phyloP scores from a whole-genome alignment of 2,113 vertebrate genomes.

The Pardalotus punctatus region DNA sequence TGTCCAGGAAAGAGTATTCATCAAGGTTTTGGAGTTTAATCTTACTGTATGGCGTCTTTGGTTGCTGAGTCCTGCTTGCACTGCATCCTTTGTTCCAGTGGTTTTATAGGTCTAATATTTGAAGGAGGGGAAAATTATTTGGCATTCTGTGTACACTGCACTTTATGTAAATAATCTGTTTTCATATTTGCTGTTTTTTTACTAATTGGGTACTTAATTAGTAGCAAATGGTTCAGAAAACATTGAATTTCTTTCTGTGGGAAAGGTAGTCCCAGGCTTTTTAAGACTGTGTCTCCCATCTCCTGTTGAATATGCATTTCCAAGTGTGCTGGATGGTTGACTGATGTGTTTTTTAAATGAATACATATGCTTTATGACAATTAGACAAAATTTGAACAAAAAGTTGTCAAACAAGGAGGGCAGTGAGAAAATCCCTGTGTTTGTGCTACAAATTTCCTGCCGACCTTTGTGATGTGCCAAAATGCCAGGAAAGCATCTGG shows the following conservation, averaged over 20 bases:
- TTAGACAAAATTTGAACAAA: neutral
- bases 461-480: rapidly evolving
- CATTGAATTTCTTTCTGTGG: rapidly evolving
- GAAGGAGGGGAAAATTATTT: neutral
- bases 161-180: neutral
- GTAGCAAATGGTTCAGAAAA: neutral
- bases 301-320: neutral
- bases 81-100: neutral
- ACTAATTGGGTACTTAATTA: neutral
- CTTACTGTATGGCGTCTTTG: neutral
- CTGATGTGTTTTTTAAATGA: conserved; percentile 6
- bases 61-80: neutral
- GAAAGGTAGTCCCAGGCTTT: neutral
- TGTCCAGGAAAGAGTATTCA: neutral
- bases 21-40: neutral
- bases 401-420: neutral
- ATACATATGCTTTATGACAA: neutral
- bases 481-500: neutral
- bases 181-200: neutral
- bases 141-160: neutral
- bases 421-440: neutral
- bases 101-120: neutral
- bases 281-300: neutral
- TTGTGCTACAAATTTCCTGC: neutral
- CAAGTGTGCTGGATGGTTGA: neutral